These are phyloP conservation scores for Varecia variegata DNA, from an alignment of 2,797 vertebrate species.

Conservation along the genomic window DNA sequence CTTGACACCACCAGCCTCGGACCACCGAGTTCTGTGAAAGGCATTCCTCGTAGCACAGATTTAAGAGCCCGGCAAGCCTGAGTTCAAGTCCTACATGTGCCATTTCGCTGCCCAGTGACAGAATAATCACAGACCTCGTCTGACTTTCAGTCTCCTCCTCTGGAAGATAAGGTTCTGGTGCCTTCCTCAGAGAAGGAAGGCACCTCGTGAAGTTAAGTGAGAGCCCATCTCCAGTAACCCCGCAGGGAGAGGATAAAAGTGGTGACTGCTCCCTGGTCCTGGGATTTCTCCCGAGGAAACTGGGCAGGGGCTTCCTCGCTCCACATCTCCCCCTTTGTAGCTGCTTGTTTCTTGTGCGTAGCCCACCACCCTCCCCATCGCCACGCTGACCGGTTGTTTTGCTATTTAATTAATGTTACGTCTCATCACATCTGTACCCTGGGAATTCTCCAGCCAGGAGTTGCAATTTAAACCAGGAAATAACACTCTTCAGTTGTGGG, in stretches of 20 bases:
- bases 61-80: background rate
- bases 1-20: rapidly evolving
- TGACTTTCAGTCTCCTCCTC: background rate
- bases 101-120: background rate
- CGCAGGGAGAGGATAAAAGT: background rate
- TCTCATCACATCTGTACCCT: background rate
- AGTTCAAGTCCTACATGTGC: background rate
- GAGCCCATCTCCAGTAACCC: too few relatives aligned
- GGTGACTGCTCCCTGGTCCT: background rate
- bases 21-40: too few relatives aligned
- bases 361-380: background rate
- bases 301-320: background rate
- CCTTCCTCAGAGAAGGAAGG: background rate
- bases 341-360: background rate
- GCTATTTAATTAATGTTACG: background rate
- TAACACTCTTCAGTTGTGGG: rapidly evolving
- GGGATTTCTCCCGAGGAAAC: background rate
- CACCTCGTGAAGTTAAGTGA: too few relatives aligned
- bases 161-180: background rate
- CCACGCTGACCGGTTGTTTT: background rate
- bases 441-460: background rate
- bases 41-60: rapidly evolving
- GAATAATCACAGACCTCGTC: background rate
- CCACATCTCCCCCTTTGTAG: background rate
- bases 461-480: background rate